Evolutionary conservation across 2,888 invertebrate species (phyloP).

Genomic region (Xestia xanthographa): DNA sequence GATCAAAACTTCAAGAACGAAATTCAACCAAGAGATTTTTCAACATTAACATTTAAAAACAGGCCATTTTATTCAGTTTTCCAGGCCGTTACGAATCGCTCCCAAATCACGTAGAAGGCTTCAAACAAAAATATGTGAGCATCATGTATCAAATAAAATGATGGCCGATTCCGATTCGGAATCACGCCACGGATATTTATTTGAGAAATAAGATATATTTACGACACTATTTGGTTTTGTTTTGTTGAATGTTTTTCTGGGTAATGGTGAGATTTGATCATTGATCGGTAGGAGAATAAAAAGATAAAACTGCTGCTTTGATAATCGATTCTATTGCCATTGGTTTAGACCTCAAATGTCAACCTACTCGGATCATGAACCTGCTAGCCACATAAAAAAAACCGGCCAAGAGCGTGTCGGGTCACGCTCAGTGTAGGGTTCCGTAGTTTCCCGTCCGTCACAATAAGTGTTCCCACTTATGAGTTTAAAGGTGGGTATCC

Average conservation of each 20-base stretch:
- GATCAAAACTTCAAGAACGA: background rate
- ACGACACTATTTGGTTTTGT: slow-evolving; percentile 44
- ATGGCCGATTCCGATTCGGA: slow-evolving; percentile 52
- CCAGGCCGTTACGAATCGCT: slow-evolving; percentile 7
- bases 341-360: background rate
- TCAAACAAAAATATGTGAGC: slow-evolving; percentile 58
- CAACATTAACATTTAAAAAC: slow-evolving; percentile 26
- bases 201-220: slow-evolving; percentile 56
- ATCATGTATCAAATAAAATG: slow-evolving; percentile 67
- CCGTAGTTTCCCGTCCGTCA: too few relatives aligned
- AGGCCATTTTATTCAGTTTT: slow-evolving; percentile 38
- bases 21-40: background rate
- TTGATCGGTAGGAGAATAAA: background rate
- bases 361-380: background rate
- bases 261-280: background rate
- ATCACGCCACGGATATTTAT: slow-evolving; percentile 62
- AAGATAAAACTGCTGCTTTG: background rate
- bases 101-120: slow-evolving; percentile 61
- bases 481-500: too few relatives aligned
- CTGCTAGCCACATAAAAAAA: background rate
- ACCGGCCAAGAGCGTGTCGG: too few relatives aligned
- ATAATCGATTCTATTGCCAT: background rate
- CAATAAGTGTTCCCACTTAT: too few relatives aligned
- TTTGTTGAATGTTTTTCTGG: slow-evolving; percentile 42
- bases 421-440: too few relatives aligned